A percentile compares a stretch with the other conserved stretches of the same genome.
phyloP scores from a whole-genome alignment of 92 coral and sea anemone species.

The Bergia sp. region DNA sequence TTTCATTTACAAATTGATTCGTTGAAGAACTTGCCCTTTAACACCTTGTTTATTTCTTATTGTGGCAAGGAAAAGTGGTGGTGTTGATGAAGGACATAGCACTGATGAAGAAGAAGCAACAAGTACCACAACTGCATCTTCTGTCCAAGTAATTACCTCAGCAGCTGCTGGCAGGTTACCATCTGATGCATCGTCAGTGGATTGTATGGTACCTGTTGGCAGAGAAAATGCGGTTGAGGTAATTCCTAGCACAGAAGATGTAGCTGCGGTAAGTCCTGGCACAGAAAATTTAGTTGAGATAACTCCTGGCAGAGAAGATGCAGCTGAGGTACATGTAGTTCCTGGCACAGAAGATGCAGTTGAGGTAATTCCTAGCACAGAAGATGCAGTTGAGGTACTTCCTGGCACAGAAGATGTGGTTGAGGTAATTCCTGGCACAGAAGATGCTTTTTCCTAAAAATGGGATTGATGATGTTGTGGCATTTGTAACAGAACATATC shows the following conservation, averaged over 20 bases:
- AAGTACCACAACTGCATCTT: neutral
- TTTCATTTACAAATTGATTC: too few relatives aligned
- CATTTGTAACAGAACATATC: neutral
- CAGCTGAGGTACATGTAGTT: neutral
- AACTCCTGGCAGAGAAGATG: neutral
- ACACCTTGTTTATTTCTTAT: neutral
- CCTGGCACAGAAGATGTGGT: neutral
- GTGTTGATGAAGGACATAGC: neutral
- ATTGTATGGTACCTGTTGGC: neutral
- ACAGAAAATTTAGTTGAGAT: neutral
- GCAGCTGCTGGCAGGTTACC: neutral
- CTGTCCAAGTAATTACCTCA: neutral
- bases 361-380: neutral
- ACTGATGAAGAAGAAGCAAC: neutral
- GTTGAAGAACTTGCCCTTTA: neutral
- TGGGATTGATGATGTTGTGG: constrained; percentile 3
- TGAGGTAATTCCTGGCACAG: neutral
- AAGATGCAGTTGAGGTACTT: neutral
- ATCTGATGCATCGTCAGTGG: neutral
- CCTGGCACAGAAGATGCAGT: neutral
- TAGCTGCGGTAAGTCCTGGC: neutral
- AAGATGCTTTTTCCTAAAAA: neutral
- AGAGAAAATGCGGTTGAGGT: neutral
- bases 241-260: neutral
- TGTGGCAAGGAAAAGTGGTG: neutral